A percentile compares a stretch with the other conserved stretches of the same genome.
Evolutionary conservation across 2,113 vertebrate genomes (phyloP).

Genomic region (Tupaia tana): DNA sequence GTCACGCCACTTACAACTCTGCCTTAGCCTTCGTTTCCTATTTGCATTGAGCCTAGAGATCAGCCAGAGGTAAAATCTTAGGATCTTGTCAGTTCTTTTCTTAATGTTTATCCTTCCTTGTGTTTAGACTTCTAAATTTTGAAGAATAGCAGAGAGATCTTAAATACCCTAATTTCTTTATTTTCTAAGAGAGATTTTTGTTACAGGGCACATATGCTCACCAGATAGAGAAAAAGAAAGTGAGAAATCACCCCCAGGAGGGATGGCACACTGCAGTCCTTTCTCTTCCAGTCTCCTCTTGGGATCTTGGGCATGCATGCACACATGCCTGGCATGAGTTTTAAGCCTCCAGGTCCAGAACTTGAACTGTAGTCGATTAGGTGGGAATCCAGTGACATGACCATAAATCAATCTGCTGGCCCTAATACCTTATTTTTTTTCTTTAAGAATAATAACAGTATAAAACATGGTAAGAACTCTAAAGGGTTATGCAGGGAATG

Average conservation of each 20-base stretch:
- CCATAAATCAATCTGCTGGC: too few relatives aligned
- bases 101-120: neutral
- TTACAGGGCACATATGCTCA: too few relatives aligned
- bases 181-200: too few relatives aligned
- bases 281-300: too few relatives aligned
- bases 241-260: too few relatives aligned
- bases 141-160: neutral
- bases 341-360: too few relatives aligned
- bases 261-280: too few relatives aligned
- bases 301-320: too few relatives aligned
- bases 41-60: neutral
- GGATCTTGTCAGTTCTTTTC: neutral
- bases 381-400: too few relatives aligned
- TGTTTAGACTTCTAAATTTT: neutral
- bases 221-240: too few relatives aligned
- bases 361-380: too few relatives aligned
- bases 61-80: neutral
- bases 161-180: neutral
- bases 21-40: neutral
- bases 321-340: too few relatives aligned
- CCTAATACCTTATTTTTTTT: neutral
- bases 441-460: neutral
- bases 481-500: neutral
- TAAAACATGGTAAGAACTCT: neutral
- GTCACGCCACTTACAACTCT: neutral